These are phyloP conservation scores for Urocyon cinereoargenteus DNA, from an alignment of 2,797 vertebrate genomes.

Conservation along the genomic window DNA sequence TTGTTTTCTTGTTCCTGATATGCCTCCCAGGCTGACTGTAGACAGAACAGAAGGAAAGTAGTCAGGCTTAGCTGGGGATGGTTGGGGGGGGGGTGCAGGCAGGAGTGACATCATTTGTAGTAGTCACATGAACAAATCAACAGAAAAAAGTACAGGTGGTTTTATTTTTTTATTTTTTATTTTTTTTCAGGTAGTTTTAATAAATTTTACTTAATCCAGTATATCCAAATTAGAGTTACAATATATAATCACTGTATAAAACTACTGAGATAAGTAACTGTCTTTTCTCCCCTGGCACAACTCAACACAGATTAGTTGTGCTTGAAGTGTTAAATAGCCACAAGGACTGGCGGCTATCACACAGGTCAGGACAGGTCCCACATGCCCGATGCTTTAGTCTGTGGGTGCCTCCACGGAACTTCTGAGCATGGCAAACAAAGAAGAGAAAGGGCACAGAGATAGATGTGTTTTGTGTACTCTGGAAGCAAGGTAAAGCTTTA, in stretches of 20 bases:
- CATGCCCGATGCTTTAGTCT: not conserved
- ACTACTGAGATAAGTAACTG: not conserved
- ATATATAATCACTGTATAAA: not conserved
- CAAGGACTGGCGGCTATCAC: not conserved
- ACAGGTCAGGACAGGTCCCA: not conserved
- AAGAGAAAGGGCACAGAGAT: not conserved
- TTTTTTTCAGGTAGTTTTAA: no score
- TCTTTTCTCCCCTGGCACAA: not conserved
- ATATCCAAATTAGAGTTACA: not conserved
- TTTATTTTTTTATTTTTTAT: not conserved
- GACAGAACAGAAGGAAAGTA: not conserved
- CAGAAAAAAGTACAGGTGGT: not conserved
- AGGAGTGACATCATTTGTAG: not conserved
- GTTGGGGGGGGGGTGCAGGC: not conserved
- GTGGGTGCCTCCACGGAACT: not conserved
- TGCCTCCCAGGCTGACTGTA: not conserved
- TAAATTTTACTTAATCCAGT: not conserved
- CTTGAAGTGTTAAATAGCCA: not conserved
- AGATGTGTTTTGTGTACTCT: not conserved
- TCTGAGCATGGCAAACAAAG: not conserved
- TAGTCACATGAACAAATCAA: not conserved
- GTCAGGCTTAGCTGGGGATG: not conserved
- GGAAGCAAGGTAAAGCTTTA: not conserved
- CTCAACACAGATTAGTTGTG: not conserved
- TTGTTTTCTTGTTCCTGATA: not conserved